These are phyloP conservation scores for Pediacus dermestoides DNA, from an alignment of 2,888 invertebrate genomes.

Conservation along the genomic window DNA sequence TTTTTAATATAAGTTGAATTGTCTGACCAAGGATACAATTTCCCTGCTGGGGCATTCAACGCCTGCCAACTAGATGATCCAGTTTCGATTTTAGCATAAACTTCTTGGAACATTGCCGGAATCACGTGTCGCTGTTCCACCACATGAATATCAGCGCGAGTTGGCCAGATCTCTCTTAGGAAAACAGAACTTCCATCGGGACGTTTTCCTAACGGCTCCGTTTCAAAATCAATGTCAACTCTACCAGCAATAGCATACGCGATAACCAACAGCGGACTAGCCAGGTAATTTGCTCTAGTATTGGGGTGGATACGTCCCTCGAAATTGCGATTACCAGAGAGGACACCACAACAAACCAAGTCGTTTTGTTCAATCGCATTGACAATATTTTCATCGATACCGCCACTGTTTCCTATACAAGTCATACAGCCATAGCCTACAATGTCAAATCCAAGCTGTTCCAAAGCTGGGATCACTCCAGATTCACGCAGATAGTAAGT, in stretches of 20 bases:
- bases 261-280: constrained; percentile 94
- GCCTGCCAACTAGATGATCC: constrained; percentile 75
- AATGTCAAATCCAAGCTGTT: constrained; percentile 84
- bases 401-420: constrained; percentile 97
- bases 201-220: constrained; percentile 67
- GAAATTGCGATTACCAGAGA: constrained; percentile 97
- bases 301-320: constrained; percentile 97
- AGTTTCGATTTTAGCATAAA: constrained; percentile 76
- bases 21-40: constrained; percentile 85
- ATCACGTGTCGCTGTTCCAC: constrained; percentile 88
- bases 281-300: constrained; percentile 95
- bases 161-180: constrained; percentile 94
- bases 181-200: constrained; percentile 74
- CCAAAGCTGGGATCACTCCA: constrained; percentile 84
- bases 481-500: constrained; percentile 65
- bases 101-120: constrained; percentile 94
- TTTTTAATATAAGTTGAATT: constrained; percentile 92
- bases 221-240: constrained; percentile 92
- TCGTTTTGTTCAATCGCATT: constrained; percentile 91
- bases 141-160: constrained; percentile 80
- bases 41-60: constrained; percentile 71
- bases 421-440: constrained; percentile 99
- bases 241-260: constrained; percentile 97
- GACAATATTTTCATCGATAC: constrained; percentile 85
- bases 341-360: constrained; percentile 90